These are phyloP conservation scores for Cynoglossus semilaevis DNA, from an alignment of 2,113 vertebrate species.

Conservation along the genomic window DNA sequence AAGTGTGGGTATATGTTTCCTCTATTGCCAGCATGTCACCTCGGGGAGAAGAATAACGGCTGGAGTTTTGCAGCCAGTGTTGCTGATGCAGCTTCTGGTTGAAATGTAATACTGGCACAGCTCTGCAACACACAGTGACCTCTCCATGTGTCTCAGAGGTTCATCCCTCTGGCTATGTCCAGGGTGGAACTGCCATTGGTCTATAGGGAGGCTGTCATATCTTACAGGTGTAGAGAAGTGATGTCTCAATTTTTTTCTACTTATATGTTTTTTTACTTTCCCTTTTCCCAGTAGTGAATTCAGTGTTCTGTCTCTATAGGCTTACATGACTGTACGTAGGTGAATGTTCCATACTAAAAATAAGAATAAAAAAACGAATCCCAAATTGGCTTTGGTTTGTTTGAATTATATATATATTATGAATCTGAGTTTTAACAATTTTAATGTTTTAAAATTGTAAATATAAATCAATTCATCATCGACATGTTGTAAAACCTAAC, in stretches of 20 bases:
- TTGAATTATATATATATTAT: too few relatives aligned
- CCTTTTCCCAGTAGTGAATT: neutral
- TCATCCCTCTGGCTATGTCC: slow-evolving; percentile 62
- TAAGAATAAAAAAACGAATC: too few relatives aligned
- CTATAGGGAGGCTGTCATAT: slow-evolving; percentile 31
- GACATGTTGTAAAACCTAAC: too few relatives aligned
- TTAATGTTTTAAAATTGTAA: neutral
- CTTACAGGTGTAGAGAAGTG: slow-evolving; percentile 34
- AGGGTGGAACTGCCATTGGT: slow-evolving; percentile 40
- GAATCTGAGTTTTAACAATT: too few relatives aligned
- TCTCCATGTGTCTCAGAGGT: slow-evolving; percentile 44
- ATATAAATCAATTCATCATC: too few relatives aligned
- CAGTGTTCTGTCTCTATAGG: neutral
- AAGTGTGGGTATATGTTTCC: slow-evolving; percentile 16
- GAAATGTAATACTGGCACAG: slow-evolving; percentile 39
- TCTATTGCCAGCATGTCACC: slow-evolving; percentile 31
- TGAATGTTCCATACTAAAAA: too few relatives aligned
- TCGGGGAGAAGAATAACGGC: slow-evolving; percentile 24
- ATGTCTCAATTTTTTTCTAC: slow-evolving; percentile 30
- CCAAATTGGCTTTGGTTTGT: too few relatives aligned
- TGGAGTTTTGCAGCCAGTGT: slow-evolving; percentile 25
- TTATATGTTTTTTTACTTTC: too few relatives aligned
- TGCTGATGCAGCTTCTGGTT: slow-evolving; percentile 65
- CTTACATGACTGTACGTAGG: too few relatives aligned
- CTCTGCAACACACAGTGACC: slow-evolving; percentile 41